phyloP scores from a whole-genome alignment of 2,888 invertebrate genomes.

The Nemotelus pantherinus region DNA sequence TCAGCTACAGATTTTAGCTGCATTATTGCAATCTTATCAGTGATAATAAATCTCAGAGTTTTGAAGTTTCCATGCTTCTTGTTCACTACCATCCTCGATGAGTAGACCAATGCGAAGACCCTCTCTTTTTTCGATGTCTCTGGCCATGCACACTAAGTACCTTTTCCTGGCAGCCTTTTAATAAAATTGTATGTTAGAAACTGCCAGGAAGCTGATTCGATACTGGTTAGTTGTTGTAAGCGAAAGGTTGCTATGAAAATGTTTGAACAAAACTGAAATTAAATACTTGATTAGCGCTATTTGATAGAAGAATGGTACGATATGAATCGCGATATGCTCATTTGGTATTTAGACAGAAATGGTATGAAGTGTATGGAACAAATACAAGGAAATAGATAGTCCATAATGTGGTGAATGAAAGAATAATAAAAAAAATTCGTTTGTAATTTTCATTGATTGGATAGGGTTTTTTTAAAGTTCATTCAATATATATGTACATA shows the following conservation, averaged over 20 bases:
- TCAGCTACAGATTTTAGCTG: constrained; percentile 18
- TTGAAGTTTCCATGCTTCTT: constrained; percentile 33
- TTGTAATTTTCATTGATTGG: not conserved
- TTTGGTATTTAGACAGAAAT: constrained; percentile 16
- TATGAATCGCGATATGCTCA: constrained; percentile 32
- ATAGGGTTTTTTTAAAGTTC: no score
- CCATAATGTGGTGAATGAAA: not conserved
- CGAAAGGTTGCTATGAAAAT: constrained; percentile 25
- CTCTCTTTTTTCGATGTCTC: not conserved
- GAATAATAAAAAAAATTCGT: not conserved
- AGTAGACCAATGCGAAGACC: no score
- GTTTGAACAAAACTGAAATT: constrained; percentile 39
- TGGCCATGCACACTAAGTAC: not conserved
- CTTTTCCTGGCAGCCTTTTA: no score
- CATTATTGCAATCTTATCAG: constrained; percentile 35
- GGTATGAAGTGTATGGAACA: constrained; percentile 20
- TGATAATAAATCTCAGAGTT: constrained; percentile 37
- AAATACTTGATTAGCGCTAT: constrained; percentile 33
- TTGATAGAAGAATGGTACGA: not conserved
- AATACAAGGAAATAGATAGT: constrained; percentile 19
- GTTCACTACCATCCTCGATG: not conserved
- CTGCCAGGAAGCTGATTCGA: constrained; percentile 34
- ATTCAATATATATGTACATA: no score
- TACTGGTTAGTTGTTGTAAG: constrained; percentile 21
- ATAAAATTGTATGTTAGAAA: constrained; percentile 6